Evolutionary conservation across 2,113 vertebrate genomes (phyloP).

Genomic region (Pseudorasbora parva): DNA sequence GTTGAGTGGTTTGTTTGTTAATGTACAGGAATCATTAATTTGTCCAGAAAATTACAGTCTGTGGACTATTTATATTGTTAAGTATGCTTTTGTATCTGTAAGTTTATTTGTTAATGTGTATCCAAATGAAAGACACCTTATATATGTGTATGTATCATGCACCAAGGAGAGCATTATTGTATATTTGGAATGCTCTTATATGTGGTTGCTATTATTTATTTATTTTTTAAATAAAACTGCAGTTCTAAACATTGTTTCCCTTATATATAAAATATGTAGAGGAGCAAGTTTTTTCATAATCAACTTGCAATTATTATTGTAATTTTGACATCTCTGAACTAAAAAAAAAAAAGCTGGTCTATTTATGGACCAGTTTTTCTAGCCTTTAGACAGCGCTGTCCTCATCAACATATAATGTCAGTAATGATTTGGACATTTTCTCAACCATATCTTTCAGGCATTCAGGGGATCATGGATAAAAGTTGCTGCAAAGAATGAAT

Average conservation of each 20-base stretch:
- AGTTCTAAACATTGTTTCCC: background rate
- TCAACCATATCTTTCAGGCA: background rate
- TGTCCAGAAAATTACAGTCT: background rate
- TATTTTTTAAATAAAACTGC: slow-evolving; percentile 46
- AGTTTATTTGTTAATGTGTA: slow-evolving; percentile 24
- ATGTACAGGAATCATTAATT: background rate
- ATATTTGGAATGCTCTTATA: slow-evolving; percentile 3
- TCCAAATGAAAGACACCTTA: background rate
- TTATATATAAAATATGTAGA: background rate
- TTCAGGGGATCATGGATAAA: background rate
- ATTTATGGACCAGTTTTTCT: slow-evolving; percentile 9
- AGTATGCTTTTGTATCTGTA: background rate
- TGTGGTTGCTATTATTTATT: slow-evolving; percentile 39
- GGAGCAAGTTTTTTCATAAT: background rate
- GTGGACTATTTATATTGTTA: background rate
- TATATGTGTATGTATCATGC: slow-evolving; percentile 14
- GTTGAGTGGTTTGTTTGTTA: background rate
- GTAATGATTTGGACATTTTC: background rate
- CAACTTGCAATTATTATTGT: background rate
- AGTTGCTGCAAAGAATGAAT: background rate
- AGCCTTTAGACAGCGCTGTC: background rate
- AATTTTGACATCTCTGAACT: background rate
- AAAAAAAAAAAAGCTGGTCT: background rate
- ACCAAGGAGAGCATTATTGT: slow-evolving; percentile 18
- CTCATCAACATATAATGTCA: background rate